phyloP scores from a whole-genome alignment of 2,113 vertebrate genomes.

The Sinocyclocheilus rhinocerous region DNA sequence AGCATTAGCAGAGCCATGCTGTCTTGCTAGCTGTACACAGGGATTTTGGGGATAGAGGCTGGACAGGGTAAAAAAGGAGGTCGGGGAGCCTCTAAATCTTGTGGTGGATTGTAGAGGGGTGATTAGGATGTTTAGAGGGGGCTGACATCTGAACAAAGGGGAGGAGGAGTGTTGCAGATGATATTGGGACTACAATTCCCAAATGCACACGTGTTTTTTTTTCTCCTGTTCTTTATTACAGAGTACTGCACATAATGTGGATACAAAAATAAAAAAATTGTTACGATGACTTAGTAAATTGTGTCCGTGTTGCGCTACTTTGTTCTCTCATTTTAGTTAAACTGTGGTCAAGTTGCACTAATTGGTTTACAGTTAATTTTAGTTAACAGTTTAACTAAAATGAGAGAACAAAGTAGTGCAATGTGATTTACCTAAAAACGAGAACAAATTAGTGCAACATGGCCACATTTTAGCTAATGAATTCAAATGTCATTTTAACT shows the following conservation, averaged over 20 bases:
- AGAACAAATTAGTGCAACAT: too few relatives aligned
- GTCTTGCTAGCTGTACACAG: slow-evolving; percentile 30
- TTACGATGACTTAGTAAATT: neutral
- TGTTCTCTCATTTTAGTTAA: too few relatives aligned
- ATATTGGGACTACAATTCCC: slow-evolving; percentile 37
- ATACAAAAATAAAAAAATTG: neutral
- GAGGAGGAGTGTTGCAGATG: slow-evolving; percentile 2
- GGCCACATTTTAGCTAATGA: too few relatives aligned
- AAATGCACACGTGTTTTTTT: neutral
- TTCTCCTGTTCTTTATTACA: too few relatives aligned
- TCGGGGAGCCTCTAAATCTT: slow-evolving; percentile 31
- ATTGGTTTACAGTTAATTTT: too few relatives aligned
- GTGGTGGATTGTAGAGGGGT: slow-evolving; percentile 27
- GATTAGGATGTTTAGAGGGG: slow-evolving; percentile 20
- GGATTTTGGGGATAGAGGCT: slow-evolving; percentile 8
- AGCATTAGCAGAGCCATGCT: slow-evolving; percentile 42
- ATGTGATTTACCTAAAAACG: too few relatives aligned
- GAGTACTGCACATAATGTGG: neutral
- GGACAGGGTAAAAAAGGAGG: slow-evolving; percentile 3
- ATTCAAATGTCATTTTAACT: too few relatives aligned
- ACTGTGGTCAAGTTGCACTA: too few relatives aligned
- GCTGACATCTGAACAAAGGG: neutral
- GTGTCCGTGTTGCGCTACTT: too few relatives aligned
- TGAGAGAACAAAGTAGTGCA: too few relatives aligned
- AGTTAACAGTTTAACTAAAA: too few relatives aligned